Evolutionary conservation across 2,888 invertebrate genomes (phyloP), one percentile per base, ranked within the genome.

Genomic region (Atherix ibis): DNA sequence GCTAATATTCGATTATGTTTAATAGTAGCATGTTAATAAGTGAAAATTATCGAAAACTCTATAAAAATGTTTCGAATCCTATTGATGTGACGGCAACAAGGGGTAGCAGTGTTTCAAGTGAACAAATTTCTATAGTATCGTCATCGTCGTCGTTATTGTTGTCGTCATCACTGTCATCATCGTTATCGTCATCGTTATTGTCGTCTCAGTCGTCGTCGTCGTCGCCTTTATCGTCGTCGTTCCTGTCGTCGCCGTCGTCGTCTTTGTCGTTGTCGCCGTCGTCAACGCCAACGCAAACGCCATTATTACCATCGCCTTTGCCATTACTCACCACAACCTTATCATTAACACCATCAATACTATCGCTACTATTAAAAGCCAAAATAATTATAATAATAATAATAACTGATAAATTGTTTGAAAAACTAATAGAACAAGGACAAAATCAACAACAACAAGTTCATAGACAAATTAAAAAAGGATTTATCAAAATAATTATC

Each of bases 21-120:
- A 27, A 31, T 31, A 19, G 26, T 40, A 40, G 34, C 27, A 40
- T 37, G 37, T 35, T 26, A 34, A 37, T 28, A 17, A 37, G 22
- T 33, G 27, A 34, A 25, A 18, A 18, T 4, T 19, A 13, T 26
- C 4, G 10, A 17, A 33, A 24, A 17, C 25, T 26, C 15, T 26
- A 18, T 27, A 18, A 37, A 27, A 30, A 40, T 40, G 40, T 40
- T 40, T 33, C 40, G 40, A 32, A 40, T 40, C 35, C 22, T 40
- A 29, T 32, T 40, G 28, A 38, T 40, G 40, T 40, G 40, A 40
- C 37, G 32, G 36, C 35, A 37, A 37, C 26, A 36, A 27, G 9
- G 33, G 13, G 12, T 32, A 12, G 22, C n/a, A n/a, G n/a, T n/a
- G n/a, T n/a, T n/a, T n/a, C n/a, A n/a, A n/a, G n/a, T n/a, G n/a